Conservation (phyloP, 2,888 invertebrate genomes). For the Thymelicus acteon region DNA sequence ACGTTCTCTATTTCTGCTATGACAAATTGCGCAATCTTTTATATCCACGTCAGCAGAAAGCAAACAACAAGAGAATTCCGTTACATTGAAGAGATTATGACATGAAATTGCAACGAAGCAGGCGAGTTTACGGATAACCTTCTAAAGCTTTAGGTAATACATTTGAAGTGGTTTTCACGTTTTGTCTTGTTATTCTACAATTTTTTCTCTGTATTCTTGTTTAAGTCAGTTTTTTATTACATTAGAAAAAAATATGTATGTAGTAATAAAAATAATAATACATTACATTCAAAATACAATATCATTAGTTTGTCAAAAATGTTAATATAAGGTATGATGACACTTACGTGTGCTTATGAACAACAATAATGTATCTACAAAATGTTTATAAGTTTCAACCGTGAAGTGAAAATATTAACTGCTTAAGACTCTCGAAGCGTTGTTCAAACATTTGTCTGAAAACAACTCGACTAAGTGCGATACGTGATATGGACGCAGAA, state of each 20-base stretch:
- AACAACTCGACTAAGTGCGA: constrained; percentile 33
- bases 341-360: too few relatives aligned
- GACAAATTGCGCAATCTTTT: constrained; percentile 37
- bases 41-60: constrained; percentile 35
- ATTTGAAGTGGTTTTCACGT: constrained; percentile 7
- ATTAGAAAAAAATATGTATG: too few relatives aligned
- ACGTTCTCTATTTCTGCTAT: constrained; percentile 27
- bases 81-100: constrained; percentile 38
- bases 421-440: constrained; percentile 21
- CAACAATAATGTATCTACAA: too few relatives aligned
- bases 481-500: constrained; percentile 25
- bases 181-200: too few relatives aligned
- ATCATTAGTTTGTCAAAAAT: too few relatives aligned
- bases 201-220: too few relatives aligned
- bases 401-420: constrained; percentile 25
- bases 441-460: constrained; percentile 31
- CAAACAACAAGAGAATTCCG: constrained; percentile 35
- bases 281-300: too few relatives aligned
- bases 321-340: too few relatives aligned
- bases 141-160: constrained; percentile 31
- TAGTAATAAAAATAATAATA: too few relatives aligned
- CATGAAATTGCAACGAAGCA: constrained; percentile 36
- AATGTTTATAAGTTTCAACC: not conserved
- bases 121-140: constrained; percentile 31
- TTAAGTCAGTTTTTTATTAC: too few relatives aligned